Evolutionary conservation across 2,113 vertebrate species (phyloP).

Genomic region (Menidia beryllina): DNA sequence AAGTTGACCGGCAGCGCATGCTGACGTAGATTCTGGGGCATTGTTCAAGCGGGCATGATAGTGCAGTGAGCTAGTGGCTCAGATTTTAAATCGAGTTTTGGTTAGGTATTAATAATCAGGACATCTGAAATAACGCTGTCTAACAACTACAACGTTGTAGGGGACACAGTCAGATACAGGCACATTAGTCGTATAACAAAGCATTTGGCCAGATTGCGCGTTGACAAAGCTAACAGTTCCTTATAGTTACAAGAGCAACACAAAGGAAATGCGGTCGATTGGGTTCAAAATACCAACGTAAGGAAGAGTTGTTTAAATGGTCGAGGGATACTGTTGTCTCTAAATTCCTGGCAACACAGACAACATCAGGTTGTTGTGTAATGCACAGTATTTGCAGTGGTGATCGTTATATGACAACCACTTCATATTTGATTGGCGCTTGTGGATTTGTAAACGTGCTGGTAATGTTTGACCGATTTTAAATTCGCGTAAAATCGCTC

Average conservation of each 20-base stretch:
- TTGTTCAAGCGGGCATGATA: slow-evolving; percentile 1
- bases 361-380: neutral
- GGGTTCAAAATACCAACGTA: slow-evolving; percentile 10
- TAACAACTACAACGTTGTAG: slow-evolving; percentile 5
- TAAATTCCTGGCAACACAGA: neutral
- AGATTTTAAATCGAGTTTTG: slow-evolving; percentile 27
- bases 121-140: slow-evolving; percentile 10
- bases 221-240: slow-evolving; percentile 43
- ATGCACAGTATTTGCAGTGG: neutral
- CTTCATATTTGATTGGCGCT: slow-evolving; percentile 6
- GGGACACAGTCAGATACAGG: slow-evolving; percentile 28
- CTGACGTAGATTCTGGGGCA: slow-evolving; percentile 55
- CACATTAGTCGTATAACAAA: slow-evolving; percentile 46
- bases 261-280: slow-evolving; percentile 60
- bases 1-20: neutral
- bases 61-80: slow-evolving; percentile 8
- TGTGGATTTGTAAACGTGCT: slow-evolving; percentile 9
- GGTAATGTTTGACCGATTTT: neutral
- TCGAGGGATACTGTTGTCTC: neutral
- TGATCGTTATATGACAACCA: slow-evolving; percentile 4
- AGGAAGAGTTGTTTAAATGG: neutral
- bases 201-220: slow-evolving; percentile 46
- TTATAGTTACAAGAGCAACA: slow-evolving; percentile 37
- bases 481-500: too few relatives aligned
- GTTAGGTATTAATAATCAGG: slow-evolving; percentile 7